A percentile compares a stretch with the other conserved stretches of the same genome.
Conservation (phyloP, 2,113 vertebrate species). For the Crotalus helleri region DNA sequence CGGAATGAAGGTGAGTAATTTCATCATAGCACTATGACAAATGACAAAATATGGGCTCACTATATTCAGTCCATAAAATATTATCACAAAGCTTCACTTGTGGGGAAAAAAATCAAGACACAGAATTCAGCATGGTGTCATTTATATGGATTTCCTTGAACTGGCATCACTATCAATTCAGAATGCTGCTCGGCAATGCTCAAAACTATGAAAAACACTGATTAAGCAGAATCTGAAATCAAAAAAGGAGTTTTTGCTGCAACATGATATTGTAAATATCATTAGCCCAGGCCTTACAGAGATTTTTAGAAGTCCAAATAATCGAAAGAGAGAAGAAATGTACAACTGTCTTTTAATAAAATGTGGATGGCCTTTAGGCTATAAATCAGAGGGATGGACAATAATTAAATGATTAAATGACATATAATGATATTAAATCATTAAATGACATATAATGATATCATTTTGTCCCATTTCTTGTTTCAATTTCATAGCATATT, state of each 20-base stretch:
- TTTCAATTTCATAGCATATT: not conserved
- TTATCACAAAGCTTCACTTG: not conserved
- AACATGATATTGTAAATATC: not conserved
- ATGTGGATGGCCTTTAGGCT: not conserved
- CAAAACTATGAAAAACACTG: not conserved
- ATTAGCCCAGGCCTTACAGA: not conserved
- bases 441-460: not conserved
- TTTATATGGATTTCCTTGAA: not conserved
- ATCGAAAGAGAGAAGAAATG: not conserved
- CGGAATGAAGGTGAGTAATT: not conserved
- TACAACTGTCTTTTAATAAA: not conserved
- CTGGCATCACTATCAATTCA: not conserved
- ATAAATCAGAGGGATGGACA: accelerated
- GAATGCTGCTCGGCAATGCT: not conserved
- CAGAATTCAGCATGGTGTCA: not conserved
- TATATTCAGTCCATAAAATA: not conserved
- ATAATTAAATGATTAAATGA: not conserved
- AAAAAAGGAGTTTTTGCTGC: not conserved
- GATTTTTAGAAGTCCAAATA: not conserved
- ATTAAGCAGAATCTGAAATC: not conserved
- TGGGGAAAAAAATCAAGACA: not conserved
- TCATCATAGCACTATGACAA: not conserved
- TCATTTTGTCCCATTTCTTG: not conserved
- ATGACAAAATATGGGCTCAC: not conserved
- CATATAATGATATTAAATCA: not conserved